Percentiles rank a stretch among this genome's conserved stretches.
These are phyloP conservation scores for Rhingia campestris DNA, from an alignment of 2,888 invertebrate genomes.

Conservation along the genomic window DNA sequence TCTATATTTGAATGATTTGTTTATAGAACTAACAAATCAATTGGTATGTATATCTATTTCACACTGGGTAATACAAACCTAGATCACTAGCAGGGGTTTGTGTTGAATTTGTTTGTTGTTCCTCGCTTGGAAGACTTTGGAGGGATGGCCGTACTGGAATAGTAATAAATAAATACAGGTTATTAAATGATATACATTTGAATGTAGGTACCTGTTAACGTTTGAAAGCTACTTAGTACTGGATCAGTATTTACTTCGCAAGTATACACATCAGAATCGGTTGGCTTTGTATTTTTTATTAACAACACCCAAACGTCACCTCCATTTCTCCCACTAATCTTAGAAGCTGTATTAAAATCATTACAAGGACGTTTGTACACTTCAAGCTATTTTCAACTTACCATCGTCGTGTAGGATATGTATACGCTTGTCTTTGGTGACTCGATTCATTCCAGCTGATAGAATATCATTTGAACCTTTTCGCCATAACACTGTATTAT, in stretches of 20 bases:
- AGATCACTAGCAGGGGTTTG: conserved; percentile 13
- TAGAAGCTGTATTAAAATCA: conserved; percentile 77
- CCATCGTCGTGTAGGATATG: conserved; percentile 90
- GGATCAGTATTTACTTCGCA: conserved; percentile 93
- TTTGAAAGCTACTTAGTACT: conserved; percentile 90
- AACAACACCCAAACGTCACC: conserved; percentile 94
- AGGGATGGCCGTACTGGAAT: conserved; percentile 31
- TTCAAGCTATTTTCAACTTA: conserved; percentile 80
- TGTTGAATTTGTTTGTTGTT: conserved; percentile 12
- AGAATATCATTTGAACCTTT: conserved; percentile 88
- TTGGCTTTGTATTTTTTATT: conserved; percentile 87
- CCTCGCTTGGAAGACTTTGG: conserved; percentile 30
- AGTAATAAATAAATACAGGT: background rate
- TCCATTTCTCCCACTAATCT: conserved; percentile 84
- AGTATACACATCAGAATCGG: conserved; percentile 90
- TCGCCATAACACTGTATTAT: conserved; percentile 90
- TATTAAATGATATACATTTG: background rate
- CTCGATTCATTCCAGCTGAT: conserved; percentile 89
- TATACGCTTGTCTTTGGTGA: conserved; percentile 89
- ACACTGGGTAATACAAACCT: conserved; percentile 28
- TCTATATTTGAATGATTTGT: too few species aligned
- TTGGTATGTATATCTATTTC: too few species aligned
- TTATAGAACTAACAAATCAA: too few species aligned
- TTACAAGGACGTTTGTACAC: background rate
- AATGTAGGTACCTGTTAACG: conserved; percentile 86